Evolutionary conservation across 1,140 invertebrate species (phyloP).

Genomic region (Lucilia cuprina): DNA sequence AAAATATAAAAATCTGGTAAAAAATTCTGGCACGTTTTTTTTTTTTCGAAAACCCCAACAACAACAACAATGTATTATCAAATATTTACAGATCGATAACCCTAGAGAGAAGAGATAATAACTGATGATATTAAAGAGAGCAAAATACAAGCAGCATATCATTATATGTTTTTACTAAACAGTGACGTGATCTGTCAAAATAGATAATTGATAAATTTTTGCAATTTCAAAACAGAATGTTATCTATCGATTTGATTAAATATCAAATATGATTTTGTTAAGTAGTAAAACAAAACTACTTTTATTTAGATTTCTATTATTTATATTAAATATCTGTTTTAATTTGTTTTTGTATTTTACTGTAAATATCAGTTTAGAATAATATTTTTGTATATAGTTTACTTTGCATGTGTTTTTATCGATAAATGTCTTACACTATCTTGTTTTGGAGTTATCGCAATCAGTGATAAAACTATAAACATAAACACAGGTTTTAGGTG

Average conservation of each 20-base stretch:
- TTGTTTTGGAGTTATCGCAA: not conserved
- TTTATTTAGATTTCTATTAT: not conserved
- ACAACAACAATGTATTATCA: not conserved
- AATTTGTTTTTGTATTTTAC: too few relatives aligned
- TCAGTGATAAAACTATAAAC: not conserved
- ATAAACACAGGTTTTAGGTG: not conserved
- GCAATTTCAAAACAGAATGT: not conserved
- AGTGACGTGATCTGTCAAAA: not conserved
- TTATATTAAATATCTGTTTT: not conserved
- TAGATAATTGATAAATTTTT: not conserved
- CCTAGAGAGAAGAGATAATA: slow-evolving; percentile 22
- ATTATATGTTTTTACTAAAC: not conserved
- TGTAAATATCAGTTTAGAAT: not conserved
- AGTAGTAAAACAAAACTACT: not conserved
- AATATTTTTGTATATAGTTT: not conserved
- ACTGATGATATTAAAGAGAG: not conserved
- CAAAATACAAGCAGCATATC: too few relatives aligned
- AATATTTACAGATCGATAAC: slow-evolving; percentile 31
- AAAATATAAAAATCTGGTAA: slow-evolving; percentile 27
- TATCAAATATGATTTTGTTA: not conserved
- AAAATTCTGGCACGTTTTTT: slow-evolving; percentile 24
- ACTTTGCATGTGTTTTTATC: not conserved
- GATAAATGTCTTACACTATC: not conserved
- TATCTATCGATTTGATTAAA: not conserved
- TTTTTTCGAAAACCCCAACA: not conserved